Conservation (phyloP, 2,888 invertebrate genomes). For the Catocala fraxini region DNA sequence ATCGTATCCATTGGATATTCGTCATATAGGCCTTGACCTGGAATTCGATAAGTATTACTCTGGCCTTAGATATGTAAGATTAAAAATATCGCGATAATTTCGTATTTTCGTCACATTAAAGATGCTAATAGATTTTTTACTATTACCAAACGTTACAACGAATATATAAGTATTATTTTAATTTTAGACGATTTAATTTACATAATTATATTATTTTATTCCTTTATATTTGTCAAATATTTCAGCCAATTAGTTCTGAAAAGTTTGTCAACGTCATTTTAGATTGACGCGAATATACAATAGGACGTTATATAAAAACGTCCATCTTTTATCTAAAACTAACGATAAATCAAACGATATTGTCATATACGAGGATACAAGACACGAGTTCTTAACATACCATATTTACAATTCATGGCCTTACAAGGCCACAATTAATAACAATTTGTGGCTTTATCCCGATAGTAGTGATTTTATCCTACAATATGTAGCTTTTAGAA, state of each 20-base stretch:
- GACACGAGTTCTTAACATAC: conserved; percentile 1
- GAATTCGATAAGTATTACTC: background rate
- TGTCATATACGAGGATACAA: conserved; percentile 19
- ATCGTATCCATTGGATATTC: conserved; percentile 7
- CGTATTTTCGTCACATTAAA: background rate
- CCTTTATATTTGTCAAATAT: background rate
- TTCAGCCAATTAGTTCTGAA: background rate
- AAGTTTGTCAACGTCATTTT: conserved; percentile 5
- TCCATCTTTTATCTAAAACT: background rate
- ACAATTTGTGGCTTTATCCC: background rate
- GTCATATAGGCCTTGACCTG: conserved; percentile 4
- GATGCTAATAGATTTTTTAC: background rate
- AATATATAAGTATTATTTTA: background rate
- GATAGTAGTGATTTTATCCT: too few relatives aligned
- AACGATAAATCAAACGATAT: conserved; percentile 13
- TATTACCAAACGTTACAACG: background rate
- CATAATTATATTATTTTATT: conserved; percentile 1
- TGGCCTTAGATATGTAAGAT: conserved; percentile 14
- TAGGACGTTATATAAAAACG: background rate
- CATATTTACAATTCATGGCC: conserved; percentile 16
- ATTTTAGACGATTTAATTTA: conserved; percentile 1
- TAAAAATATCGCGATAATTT: too few relatives aligned
- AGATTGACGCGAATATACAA: background rate
- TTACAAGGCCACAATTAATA: background rate
- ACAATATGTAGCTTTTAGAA: too few relatives aligned